A percentile compares a stretch with the other conserved stretches of the same genome.
Conservation (phyloP, 2,888 invertebrate species). For the Brachypterus glaber region DNA sequence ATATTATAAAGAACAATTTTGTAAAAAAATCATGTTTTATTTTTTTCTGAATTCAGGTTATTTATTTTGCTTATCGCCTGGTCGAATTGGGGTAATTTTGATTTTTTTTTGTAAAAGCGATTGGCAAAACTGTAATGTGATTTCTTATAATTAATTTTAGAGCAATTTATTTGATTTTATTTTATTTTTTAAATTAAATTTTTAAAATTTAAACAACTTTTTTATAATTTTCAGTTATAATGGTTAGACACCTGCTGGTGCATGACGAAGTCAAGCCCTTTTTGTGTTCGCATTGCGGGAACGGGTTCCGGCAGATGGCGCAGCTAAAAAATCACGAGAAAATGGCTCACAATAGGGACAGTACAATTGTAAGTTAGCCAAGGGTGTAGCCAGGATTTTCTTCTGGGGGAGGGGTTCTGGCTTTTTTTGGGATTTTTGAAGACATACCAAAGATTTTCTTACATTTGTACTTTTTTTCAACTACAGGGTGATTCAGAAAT, state of each 20-base stretch:
- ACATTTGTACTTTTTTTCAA: too few species aligned
- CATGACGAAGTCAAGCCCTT: slow-evolving; percentile 47
- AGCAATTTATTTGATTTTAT: background rate
- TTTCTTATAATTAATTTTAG: too few species aligned
- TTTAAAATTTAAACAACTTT: background rate
- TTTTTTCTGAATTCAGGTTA: too few species aligned
- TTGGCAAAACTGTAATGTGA: slow-evolving; percentile 4
- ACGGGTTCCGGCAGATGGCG: slow-evolving; percentile 51
- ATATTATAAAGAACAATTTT: too few species aligned
- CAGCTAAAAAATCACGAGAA: slow-evolving; percentile 56
- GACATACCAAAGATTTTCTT: too few species aligned
- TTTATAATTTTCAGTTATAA: slow-evolving; percentile 42
- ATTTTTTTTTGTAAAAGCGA: slow-evolving; percentile 13
- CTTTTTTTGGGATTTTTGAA: too few species aligned
- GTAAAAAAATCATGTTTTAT: too few species aligned
- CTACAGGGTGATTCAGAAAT: too few species aligned
- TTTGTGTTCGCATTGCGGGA: slow-evolving; percentile 47
- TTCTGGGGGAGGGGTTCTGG: too few species aligned
- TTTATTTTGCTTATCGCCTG: too few species aligned
- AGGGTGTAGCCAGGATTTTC: background rate
- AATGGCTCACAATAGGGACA: slow-evolving; percentile 37
- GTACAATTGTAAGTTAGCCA: slow-evolving; percentile 21
- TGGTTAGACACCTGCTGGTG: slow-evolving; percentile 55
- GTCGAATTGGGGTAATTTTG: too few species aligned
- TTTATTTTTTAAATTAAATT: background rate